Base-by-base conservation (phyloP, 2,797 vertebrate genomes). In the Cossypha polioptera region DNA sequence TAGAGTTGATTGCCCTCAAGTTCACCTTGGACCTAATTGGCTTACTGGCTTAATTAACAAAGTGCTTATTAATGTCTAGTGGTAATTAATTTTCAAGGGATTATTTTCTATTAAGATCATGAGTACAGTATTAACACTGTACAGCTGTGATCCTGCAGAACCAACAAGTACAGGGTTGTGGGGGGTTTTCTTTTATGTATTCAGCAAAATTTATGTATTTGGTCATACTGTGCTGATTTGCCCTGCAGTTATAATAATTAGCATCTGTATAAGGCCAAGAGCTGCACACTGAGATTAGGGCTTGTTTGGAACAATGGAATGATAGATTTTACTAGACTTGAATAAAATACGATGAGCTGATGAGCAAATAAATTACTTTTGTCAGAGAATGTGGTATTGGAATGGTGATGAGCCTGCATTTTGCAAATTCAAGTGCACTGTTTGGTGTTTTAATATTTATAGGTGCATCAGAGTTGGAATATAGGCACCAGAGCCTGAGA, bases 11-110 rank as follows among this genome's bases (percentile, higher is more conserved):
- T 96, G 96, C 86, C 96, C 94, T 94, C 77, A 4, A 86, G 36
- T 95, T 97, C 92, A 96, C 95, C 94, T 97, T 97, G 96, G 86
- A 76, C 58, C 90, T 96, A 95, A 97, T 84, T 94, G 90, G 94
- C 85, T 96, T 96, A 95, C 75, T 69, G 85, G 63, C 88, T 96
- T 96, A 95, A 97, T 97, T 96, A 96, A 90, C 87, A 93, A 95
- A 95, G 85, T 94, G 62, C 74, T 94, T 95, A 96, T 96, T 96
- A 94, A 95, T 88, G 79, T 95, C 88, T 93, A 95, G 94, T 90
- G 88, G 69, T 55, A 96, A 96, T 96, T 95, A 94, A 94, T 97
- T 96, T 96, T 81, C 93, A 94, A 86, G 88, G 85, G 90, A 97
- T 96, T 97, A 89, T 95, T 97, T 97, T 96, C 90, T 91, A 65